Evolutionary conservation across 2,797 vertebrate genomes (phyloP).

Genomic region (Sebastes trivittatus): DNA sequence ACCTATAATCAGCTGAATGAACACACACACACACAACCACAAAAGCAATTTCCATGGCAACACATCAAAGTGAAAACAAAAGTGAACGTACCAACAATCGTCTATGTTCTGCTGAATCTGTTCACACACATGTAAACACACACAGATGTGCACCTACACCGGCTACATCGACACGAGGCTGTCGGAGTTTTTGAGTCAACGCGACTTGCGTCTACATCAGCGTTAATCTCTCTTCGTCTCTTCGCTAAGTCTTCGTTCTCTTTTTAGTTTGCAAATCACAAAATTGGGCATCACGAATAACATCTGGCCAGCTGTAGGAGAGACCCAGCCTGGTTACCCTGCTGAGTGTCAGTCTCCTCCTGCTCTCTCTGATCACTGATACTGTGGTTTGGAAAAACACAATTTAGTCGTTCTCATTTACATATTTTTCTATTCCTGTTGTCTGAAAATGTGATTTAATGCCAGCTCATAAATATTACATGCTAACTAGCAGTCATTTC

Average conservation of each 20-base stretch:
- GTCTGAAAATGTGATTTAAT: neutral
- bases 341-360: neutral
- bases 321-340: neutral
- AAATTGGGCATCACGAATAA: neutral
- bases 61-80: constrained; percentile 24
- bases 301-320: neutral
- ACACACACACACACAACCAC: neutral
- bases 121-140: neutral
- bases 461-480: neutral
- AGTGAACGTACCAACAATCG: neutral
- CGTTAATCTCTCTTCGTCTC: neutral
- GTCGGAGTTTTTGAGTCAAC: neutral
- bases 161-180: neutral
- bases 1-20: constrained; percentile 7
- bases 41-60: constrained; percentile 36
- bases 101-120: neutral
- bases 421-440: neutral
- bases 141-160: neutral
- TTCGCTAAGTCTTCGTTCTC: neutral
- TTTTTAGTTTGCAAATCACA: neutral
- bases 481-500: neutral
- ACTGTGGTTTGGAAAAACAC: neutral
- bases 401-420: neutral
- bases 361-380: neutral
- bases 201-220: neutral